Conservation (phyloP, 2,888 invertebrate genomes). For the Morpho achilles region DNA sequence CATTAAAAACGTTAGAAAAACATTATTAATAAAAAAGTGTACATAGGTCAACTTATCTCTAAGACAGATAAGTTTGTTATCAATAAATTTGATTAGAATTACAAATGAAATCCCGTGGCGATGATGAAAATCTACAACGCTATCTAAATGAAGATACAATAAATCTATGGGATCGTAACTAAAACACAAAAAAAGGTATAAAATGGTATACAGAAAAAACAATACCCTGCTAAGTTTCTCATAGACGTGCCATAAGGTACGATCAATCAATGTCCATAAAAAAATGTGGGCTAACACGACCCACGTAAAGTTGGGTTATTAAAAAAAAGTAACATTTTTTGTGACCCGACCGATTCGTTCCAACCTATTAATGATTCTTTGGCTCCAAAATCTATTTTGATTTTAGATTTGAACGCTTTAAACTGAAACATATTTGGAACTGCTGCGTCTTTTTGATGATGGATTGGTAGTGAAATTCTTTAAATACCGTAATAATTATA, state of each 20-base stretch:
- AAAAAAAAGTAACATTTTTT: constrained; percentile 66
- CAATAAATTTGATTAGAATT: constrained; percentile 8
- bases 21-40: no score
- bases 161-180: constrained; percentile 49
- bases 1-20: no score
- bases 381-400: constrained; percentile 43
- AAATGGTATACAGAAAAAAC: constrained; percentile 56
- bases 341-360: constrained; percentile 54
- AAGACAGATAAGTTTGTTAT: not conserved
- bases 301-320: constrained; percentile 68
- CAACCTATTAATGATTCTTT: constrained; percentile 53
- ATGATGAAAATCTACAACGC: constrained; percentile 24
- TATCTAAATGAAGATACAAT: constrained; percentile 72
- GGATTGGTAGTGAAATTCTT: no score
- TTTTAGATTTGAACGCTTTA: constrained; percentile 31
- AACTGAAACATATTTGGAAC: constrained; percentile 27
- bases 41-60: no score
- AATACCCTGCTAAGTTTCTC: constrained; percentile 65
- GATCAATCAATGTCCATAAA: constrained; percentile 76
- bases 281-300: constrained; percentile 70
- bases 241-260: constrained; percentile 70
- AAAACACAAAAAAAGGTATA: constrained; percentile 43
- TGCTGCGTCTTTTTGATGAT: constrained; percentile 11
- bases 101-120: constrained; percentile 13
- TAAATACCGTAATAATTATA: no score